These are phyloP conservation scores for Cantharis flavilabris DNA, from an alignment of 2,888 invertebrate genomes.

Conservation along the genomic window DNA sequence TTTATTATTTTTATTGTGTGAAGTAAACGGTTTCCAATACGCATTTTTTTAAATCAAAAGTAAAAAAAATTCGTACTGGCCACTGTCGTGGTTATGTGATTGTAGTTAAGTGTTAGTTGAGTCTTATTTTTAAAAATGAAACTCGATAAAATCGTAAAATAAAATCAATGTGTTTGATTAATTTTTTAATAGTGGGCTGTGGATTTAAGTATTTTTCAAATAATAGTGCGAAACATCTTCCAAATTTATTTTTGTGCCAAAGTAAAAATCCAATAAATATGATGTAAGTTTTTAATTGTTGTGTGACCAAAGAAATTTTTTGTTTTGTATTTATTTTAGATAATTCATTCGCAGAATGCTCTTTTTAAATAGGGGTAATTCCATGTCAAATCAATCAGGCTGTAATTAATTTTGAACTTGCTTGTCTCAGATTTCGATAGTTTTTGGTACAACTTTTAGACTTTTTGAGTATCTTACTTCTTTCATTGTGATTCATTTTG, in stretches of 20 bases:
- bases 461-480: too few species aligned
- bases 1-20: conserved; percentile 8
- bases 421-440: not conserved
- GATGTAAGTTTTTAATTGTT: conserved; percentile 2
- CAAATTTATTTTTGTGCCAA: conserved; percentile 35
- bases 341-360: conserved; percentile 28
- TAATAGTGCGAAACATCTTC: conserved; percentile 26
- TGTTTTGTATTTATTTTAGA: conserved; percentile 7
- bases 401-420: not conserved
- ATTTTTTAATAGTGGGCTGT: conserved; percentile 36
- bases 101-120: conserved; percentile 26
- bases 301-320: conserved; percentile 3
- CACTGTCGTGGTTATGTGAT: conserved; percentile 26
- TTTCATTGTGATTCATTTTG: too few species aligned
- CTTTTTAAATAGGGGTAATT: conserved; percentile 16
- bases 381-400: not conserved
- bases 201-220: conserved; percentile 31
- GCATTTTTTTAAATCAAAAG: conserved; percentile 1
- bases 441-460: not conserved
- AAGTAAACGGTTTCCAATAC: not conserved
- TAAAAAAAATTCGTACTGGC: conserved; percentile 13
- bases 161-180: conserved; percentile 19
- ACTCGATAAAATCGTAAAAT: not conserved
- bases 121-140: conserved; percentile 5
- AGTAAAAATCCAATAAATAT: conserved; percentile 8